phyloP scores from a whole-genome alignment of 2,888 invertebrate genomes.

The Rhagium mordax region DNA sequence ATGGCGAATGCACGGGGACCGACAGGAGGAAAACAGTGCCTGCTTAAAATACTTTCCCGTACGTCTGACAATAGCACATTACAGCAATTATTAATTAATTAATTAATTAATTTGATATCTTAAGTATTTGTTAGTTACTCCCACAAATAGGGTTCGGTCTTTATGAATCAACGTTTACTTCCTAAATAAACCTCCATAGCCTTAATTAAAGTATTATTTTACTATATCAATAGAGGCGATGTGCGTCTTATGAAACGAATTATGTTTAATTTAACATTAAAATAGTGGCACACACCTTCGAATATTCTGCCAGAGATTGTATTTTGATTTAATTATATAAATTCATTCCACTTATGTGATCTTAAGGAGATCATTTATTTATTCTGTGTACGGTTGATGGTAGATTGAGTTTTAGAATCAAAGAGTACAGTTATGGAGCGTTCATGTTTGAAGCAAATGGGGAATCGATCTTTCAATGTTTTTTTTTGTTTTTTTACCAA shows the following conservation, averaged over 20 bases:
- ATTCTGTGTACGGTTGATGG: neutral
- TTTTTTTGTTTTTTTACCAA: no score
- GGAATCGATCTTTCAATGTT: no score
- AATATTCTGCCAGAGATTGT: neutral
- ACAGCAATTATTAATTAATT: neutral
- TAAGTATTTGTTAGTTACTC: neutral
- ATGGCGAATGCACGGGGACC: neutral
- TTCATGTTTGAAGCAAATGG: no score
- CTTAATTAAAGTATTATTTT: conserved; percentile 41
- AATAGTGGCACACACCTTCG: neutral
- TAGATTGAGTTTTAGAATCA: neutral
- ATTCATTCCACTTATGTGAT: neutral
- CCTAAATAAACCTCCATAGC: conserved; percentile 29
- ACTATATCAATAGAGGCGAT: conserved; percentile 24
- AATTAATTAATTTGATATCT: neutral
- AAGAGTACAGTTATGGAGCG: no score
- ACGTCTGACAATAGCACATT: neutral
- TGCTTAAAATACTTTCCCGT: neutral
- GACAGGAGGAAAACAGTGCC: neutral
- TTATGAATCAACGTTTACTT: conserved; percentile 36
- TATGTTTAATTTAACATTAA: neutral
- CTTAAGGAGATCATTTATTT: neutral
- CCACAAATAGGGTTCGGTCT: conserved; percentile 29
- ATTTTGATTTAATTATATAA: neutral
- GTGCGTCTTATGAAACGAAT: conserved; percentile 17